Base-by-base conservation (phyloP, 92 coral and sea anemone species). In the Epizoanthus scotinus region DNA sequence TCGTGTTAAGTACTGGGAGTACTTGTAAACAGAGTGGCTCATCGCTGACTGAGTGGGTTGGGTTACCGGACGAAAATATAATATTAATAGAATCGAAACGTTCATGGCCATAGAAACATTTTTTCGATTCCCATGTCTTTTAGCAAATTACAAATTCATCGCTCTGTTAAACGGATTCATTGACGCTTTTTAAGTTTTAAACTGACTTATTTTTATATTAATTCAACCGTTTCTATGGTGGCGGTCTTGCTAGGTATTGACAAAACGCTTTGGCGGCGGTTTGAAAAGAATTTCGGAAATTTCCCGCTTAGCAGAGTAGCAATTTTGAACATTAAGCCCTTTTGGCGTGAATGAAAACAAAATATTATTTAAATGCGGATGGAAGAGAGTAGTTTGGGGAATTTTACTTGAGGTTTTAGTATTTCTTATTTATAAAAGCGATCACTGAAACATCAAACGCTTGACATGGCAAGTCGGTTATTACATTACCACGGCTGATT, bases 401-500 rank as follows among this genome's bases (percentile, higher is more conserved):
- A 8, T 61, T 21, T 61, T 61, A 21, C 67, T 12, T 21, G 67
- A 21, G 26, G 7, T 70, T 55, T 67, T 52, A 20, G 78, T 10
- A 78, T 73, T 74, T 57, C 64, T 49, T 71, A 77, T 87, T 87
- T 78, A 79, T 83, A 67, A 73, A 63, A 71, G 71, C 40, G 77
- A 67, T 81, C 82, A 73, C 83, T 84, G 86, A 85, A 73, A 73
- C 75, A 74, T 71, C 24, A 73, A 84, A 86, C 89, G 89, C 84
- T 81, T 84, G 81, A 68, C 67, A 64, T 91, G 61, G 40, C 59
- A 61, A 68, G 52, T 67, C 58, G 60, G 67, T 82, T 90, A 90
- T 92, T 87, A 74, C 88, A 82, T 84, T 92, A 85, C 87, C 88
- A 71, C 85, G 78, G 73, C 71, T 85, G 84, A 84, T 89, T 89